A percentile compares a stretch with the other conserved stretches of the same genome.
Conservation (phyloP, 2,797 vertebrate genomes). For the Fringilla coelebs region DNA sequence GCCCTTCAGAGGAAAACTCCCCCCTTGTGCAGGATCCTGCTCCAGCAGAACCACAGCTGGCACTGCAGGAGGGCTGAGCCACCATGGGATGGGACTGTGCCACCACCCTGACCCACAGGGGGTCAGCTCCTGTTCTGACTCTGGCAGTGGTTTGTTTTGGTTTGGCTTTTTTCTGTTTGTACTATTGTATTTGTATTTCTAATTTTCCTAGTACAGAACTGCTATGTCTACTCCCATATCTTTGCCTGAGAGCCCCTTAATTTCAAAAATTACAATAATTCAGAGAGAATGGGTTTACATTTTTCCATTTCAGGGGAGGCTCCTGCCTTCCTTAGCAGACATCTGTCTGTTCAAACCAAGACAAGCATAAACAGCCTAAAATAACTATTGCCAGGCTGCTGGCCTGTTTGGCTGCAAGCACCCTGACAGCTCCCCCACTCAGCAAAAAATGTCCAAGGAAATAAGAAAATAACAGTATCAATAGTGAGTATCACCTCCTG, state of each 20-base stretch:
- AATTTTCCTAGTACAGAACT: not conserved
- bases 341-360: not conserved
- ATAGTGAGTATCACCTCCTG: not conserved
- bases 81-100: too few species aligned
- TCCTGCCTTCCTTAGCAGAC: not conserved
- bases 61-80: too few species aligned
- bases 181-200: not conserved
- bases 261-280: not conserved
- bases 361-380: not conserved
- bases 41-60: too few species aligned
- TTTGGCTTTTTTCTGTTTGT: too few species aligned
- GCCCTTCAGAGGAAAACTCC: too few species aligned
- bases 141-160: too few species aligned
- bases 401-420: not conserved
- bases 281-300: not conserved
- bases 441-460: constrained; percentile 5
- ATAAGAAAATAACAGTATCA: constrained; percentile 57
- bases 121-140: too few species aligned
- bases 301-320: not conserved
- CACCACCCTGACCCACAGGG: too few species aligned
- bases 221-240: not conserved
- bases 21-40: too few species aligned
- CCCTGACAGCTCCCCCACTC: not conserved
- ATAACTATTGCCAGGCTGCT: not conserved
- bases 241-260: not conserved